Conservation (phyloP, 1,140 invertebrate genomes). For the Ceratosolen solmsi region DNA sequence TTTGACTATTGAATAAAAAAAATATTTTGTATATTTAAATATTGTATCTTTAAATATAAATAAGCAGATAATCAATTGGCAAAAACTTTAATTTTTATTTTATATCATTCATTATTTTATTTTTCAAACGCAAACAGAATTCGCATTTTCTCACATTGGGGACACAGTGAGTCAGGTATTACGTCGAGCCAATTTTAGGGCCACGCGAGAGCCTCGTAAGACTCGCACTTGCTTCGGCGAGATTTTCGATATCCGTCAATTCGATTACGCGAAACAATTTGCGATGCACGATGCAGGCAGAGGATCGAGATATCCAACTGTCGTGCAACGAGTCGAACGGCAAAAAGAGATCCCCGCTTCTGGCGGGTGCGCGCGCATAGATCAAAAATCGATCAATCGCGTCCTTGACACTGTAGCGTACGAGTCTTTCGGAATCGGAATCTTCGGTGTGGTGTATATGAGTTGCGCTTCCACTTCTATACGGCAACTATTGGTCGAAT, state of each 20-base stretch:
- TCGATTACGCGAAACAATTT: background rate
- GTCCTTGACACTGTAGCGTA: constrained; percentile 42
- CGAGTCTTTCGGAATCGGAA: constrained; percentile 31
- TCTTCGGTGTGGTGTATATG: constrained; percentile 10
- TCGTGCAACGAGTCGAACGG: background rate
- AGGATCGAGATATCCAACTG: constrained; percentile 20
- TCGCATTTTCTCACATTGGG: too few relatives aligned
- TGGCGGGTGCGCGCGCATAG: background rate
- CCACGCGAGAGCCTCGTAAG: background rate
- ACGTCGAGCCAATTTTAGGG: background rate
- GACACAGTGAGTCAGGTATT: background rate
- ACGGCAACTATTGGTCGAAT: background rate
- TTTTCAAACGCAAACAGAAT: too few relatives aligned
- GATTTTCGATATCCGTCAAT: background rate
- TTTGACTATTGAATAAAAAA: too few relatives aligned
- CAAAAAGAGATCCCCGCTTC: background rate
- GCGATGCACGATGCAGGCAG: background rate
- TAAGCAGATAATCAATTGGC: too few relatives aligned
- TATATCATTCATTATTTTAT: too few relatives aligned
- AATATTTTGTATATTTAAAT: too few relatives aligned
- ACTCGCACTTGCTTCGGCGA: background rate
- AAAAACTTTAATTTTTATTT: too few relatives aligned
- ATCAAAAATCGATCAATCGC: constrained; percentile 35
- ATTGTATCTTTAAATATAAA: too few relatives aligned
- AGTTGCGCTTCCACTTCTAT: constrained; percentile 21